Base-by-base conservation (phyloP, 2,113 vertebrate species). In the Agelaius tricolor region DNA sequence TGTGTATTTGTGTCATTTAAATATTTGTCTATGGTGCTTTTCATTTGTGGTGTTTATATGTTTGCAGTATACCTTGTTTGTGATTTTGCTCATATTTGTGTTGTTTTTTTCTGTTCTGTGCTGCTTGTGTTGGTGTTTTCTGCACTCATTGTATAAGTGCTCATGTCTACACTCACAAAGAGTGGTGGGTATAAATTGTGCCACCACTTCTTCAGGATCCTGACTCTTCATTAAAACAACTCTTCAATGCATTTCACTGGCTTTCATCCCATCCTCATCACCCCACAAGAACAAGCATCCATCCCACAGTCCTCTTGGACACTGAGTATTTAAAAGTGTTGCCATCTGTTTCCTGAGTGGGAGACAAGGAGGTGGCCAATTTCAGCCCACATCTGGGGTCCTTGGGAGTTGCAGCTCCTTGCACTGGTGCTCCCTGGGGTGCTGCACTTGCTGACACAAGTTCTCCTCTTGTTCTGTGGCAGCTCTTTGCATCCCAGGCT, bases 401-500 rank as follows among this genome's bases (percentile, higher is more conserved):
- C 55, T 39, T 28, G 59, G 90, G 85, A 69, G 23, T 5, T 77
- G 59, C 84, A 74, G n/a, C 16, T 20, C 58, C 69, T 69, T 59
- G 86, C 14, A 0, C 33, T 33, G 1, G 7, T n/a, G 26, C 58
- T 77, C 30, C 16, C 59, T 28, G 41, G 6, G 1, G 6, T 61
- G 28, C 26, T 69, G 69, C 52, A 14, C 35, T 62, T 31, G n/a
- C 87, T 97, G 87, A 97, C 89, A 15, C 30, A 1, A 57, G 54
- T 33, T 2, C 3, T 33, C 39, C 84, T 7, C 5, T 61, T 94
- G 49, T 84, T 94, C 46, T 86, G 66, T 63, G 79, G 46, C 97
- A 99, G 99, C 98, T 99, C 72, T 98, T 99, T 87, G 98, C 98
- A 78, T 98, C 98, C 4, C 98, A 98, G 89, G 98, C 99, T 14